phyloP scores from a whole-genome alignment of 1,140 invertebrate genomes.

The Euwallacea similis region DNA sequence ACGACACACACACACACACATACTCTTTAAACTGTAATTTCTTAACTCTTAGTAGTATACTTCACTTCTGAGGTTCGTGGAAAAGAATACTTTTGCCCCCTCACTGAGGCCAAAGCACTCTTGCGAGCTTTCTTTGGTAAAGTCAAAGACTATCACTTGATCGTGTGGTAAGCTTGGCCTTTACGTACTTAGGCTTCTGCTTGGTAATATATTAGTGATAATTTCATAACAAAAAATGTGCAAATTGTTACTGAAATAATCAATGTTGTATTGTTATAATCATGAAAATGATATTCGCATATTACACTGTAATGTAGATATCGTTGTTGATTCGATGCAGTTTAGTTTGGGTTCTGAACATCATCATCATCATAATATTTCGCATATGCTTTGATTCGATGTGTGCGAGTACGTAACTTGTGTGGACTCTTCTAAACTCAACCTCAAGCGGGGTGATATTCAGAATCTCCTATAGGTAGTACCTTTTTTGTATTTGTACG shows the following conservation, averaged over 20 bases:
- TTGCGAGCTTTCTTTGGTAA: no score
- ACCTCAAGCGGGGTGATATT: not conserved
- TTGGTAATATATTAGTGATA: slow-evolving; percentile 49
- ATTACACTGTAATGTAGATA: slow-evolving; percentile 50
- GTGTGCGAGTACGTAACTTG: no score
- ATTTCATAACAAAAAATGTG: slow-evolving; percentile 42
- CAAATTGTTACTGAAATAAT: slow-evolving; percentile 50
- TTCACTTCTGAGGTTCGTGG: slow-evolving; percentile 16
- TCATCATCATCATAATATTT: not conserved
- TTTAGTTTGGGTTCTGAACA: slow-evolving; percentile 28
- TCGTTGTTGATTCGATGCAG: slow-evolving; percentile 47
- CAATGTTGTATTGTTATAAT: slow-evolving; percentile 54
- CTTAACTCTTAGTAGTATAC: slow-evolving; percentile 26
- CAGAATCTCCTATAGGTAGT: slow-evolving; percentile 19
- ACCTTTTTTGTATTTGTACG: slow-evolving; percentile 53
- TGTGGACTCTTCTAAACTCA: not conserved
- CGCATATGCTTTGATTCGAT: no score
- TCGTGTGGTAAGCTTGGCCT: no score
- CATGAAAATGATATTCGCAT: slow-evolving; percentile 51
- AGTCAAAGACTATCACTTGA: no score
- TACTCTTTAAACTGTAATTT: slow-evolving; percentile 42
- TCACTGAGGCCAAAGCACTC: no score
- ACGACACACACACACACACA: slow-evolving; percentile 50
- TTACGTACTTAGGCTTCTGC: slow-evolving; percentile 41
- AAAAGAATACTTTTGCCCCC: not conserved